Conservation (phyloP, 2,797 vertebrate genomes). For the Prunella strophiata region DNA sequence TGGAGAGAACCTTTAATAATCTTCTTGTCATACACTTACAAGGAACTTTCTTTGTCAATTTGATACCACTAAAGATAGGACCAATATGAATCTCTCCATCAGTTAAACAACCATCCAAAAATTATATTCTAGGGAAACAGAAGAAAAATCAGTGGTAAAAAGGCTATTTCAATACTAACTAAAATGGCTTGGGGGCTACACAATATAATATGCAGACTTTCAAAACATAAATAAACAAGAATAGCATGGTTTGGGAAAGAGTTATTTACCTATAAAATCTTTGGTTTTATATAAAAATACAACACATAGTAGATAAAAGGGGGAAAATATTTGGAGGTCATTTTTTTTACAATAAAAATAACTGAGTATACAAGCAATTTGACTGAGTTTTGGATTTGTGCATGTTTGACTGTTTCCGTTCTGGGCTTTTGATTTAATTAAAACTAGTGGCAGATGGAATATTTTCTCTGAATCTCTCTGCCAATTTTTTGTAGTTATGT, state of each 20-base stretch:
- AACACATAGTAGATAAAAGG: background rate
- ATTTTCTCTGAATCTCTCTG: background rate
- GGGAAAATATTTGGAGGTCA: background rate
- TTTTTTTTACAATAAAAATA: slow-evolving; percentile 2
- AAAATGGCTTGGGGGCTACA: background rate
- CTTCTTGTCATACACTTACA: background rate
- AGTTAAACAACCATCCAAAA: background rate
- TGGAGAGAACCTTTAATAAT: background rate
- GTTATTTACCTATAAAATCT: background rate
- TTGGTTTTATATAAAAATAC: background rate
- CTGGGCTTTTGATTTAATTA: slow-evolving; percentile 36
- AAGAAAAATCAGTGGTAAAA: background rate
- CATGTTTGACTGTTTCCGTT: background rate
- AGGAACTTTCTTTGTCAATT: background rate
- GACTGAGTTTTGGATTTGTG: background rate
- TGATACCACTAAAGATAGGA: background rate
- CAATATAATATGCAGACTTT: background rate
- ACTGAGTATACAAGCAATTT: background rate
- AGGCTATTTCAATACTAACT: slow-evolving; percentile 4
- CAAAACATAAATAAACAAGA: background rate
- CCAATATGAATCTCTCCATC: background rate
- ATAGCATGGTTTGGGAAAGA: background rate
- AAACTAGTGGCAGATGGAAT: slow-evolving; percentile 30
- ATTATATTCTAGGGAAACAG: background rate
- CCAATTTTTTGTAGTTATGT: slow-evolving; percentile 13